These are phyloP conservation scores for Carduelis carduelis DNA, from an alignment of 2,797 vertebrate species.

Conservation along the genomic window DNA sequence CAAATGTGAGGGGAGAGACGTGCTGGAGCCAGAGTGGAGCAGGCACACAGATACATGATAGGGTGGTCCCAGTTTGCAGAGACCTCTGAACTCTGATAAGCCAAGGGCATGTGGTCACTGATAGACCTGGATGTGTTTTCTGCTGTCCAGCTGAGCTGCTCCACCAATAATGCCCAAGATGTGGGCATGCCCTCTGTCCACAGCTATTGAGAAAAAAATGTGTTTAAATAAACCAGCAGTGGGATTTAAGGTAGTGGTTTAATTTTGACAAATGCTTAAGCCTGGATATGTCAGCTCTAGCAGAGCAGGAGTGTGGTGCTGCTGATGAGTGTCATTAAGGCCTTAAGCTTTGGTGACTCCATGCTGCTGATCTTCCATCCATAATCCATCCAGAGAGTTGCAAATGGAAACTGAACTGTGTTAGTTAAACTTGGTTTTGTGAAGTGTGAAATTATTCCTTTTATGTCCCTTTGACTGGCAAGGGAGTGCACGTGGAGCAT, in stretches of 20 bases:
- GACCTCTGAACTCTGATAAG: not conserved
- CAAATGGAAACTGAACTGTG: not conserved
- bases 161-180: not conserved
- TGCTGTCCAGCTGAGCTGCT: not conserved
- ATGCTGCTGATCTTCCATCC: not conserved
- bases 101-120: accelerated
- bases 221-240: not conserved
- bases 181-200: not conserved
- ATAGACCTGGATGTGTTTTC: not conserved
- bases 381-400: not conserved
- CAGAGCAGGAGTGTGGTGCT: not conserved
- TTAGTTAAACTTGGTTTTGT: not conserved
- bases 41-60: accelerated
- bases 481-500: not conserved
- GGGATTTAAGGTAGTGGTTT: not conserved
- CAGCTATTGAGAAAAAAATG: not conserved
- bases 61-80: not conserved
- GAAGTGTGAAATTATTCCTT: not conserved
- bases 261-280: not conserved
- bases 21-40: not conserved
- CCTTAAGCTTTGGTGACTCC: not conserved
- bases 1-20: not conserved
- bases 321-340: not conserved
- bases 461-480: not conserved
- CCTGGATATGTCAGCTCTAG: not conserved